Conservation (phyloP, 2,113 vertebrate species). For the Panthera uncia region DNA sequence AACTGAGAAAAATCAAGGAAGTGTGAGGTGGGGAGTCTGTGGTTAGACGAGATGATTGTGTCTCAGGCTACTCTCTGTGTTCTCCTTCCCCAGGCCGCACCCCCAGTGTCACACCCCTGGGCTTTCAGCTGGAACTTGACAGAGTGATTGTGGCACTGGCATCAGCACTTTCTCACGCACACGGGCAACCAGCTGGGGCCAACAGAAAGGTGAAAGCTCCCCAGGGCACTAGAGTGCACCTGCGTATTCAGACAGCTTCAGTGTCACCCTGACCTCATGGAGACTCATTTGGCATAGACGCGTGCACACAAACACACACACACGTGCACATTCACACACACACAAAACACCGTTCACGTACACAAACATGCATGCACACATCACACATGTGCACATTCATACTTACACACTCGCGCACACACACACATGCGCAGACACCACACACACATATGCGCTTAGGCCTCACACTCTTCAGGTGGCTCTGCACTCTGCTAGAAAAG, state of each 20-base stretch:
- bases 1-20: background rate
- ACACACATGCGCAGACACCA: background rate
- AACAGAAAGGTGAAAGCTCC: slow-evolving; percentile 46
- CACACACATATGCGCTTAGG: background rate
- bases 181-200: background rate
- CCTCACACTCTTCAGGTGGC: background rate
- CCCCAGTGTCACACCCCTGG: background rate
- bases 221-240: accelerated
- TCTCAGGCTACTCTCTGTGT: background rate
- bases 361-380: background rate
- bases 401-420: background rate
- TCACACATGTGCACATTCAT: background rate
- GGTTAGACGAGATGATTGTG: background rate
- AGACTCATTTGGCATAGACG: background rate
- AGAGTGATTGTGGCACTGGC: slow-evolving; percentile 51
- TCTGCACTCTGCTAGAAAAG: background rate
- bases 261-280: background rate
- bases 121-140: slow-evolving; percentile 73
- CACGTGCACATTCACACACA: accelerated
- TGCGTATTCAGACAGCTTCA: background rate
- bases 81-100: slow-evolving; percentile 47
- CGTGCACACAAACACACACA: too few relatives aligned
- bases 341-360: accelerated
- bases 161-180: slow-evolving; percentile 64
- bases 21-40: accelerated